A percentile compares a stretch with the other conserved stretches of the same genome.
Conservation (phyloP, 2,888 invertebrate genomes). For the Acanthosepion pharaonis region DNA sequence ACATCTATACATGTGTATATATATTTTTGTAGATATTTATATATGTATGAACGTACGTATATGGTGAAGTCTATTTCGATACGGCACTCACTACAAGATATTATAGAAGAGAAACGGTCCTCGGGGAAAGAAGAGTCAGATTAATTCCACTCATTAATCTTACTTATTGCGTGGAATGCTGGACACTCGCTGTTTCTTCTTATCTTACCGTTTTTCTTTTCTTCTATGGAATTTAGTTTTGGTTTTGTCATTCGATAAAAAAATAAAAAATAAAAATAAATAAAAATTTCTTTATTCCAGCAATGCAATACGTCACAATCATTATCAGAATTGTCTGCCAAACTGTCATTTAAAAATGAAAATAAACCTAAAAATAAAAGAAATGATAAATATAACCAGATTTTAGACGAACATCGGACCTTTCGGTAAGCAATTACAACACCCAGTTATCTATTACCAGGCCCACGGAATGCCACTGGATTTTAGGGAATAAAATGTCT, state of each 20-base stretch:
- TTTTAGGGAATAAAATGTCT: neutral
- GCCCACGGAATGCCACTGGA: neutral
- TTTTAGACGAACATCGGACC: neutral
- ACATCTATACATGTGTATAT: too few relatives aligned
- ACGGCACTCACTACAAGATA: too few relatives aligned
- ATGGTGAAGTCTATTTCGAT: neutral
- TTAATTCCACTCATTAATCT: neutral
- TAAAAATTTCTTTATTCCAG: neutral
- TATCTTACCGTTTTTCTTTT: neutral
- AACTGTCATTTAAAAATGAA: neutral
- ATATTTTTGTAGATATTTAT: neutral
- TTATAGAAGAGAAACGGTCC: neutral
- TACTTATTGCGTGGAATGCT: neutral
- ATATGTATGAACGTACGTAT: neutral
- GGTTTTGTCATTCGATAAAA: neutral
- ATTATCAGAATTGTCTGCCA: neutral
- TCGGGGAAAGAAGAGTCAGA: neutral
- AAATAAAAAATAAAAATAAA: too few relatives aligned
- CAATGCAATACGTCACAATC: neutral
- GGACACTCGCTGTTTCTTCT: neutral
- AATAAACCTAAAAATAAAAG: neutral
- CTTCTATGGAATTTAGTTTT: neutral
- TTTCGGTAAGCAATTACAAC: neutral
- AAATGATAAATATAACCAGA: neutral
- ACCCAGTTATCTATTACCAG: neutral